Conservation (phyloP, 2,797 vertebrate species). For the Xyrichtys novacula region DNA sequence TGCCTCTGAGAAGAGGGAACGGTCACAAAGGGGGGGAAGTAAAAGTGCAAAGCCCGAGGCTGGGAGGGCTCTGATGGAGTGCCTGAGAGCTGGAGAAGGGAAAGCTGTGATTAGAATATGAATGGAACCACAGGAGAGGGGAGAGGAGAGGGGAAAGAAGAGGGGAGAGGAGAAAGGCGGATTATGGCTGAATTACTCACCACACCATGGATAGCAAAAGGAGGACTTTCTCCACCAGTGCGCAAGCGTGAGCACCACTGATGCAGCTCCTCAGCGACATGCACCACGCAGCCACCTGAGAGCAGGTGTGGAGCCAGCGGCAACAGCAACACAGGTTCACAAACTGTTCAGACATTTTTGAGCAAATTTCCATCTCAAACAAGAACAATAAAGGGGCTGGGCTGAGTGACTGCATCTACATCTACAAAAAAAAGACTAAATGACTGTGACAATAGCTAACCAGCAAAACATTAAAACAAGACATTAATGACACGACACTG, state of each 20-base stretch:
- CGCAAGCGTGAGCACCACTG: constrained; percentile 62
- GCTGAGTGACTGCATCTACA: neutral
- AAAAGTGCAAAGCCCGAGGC: constrained; percentile 91
- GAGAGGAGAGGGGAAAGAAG: constrained; percentile 83
- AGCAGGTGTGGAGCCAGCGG: constrained; percentile 35
- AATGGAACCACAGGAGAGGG: constrained; percentile 97
- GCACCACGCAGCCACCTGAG: constrained; percentile 50
- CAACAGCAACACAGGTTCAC: constrained; percentile 26
- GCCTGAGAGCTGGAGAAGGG: constrained; percentile 95
- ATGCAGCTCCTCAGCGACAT: constrained; percentile 41
- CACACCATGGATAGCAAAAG: constrained; percentile 90
- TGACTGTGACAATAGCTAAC: no score
- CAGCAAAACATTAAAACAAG: constrained; percentile 6
- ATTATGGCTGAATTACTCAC: constrained; percentile 97
- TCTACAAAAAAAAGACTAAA: no score
- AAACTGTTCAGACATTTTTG: constrained; percentile 13
- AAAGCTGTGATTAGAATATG: constrained; percentile 99
- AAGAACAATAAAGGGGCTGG: constrained; percentile 8
- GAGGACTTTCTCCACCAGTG: constrained; percentile 83
- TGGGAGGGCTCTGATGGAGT: constrained; percentile 94
- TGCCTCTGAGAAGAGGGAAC: constrained; percentile 84
- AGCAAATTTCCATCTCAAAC: constrained; percentile 1
- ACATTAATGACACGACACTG: constrained; percentile 24
- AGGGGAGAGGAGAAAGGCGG: constrained; percentile 87
- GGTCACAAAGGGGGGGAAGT: constrained; percentile 91